Evolutionary conservation across 1,140 invertebrate species (phyloP), one percentile per base, ranked within the genome.

Genomic region (Trichonephila clavipes): DNA sequence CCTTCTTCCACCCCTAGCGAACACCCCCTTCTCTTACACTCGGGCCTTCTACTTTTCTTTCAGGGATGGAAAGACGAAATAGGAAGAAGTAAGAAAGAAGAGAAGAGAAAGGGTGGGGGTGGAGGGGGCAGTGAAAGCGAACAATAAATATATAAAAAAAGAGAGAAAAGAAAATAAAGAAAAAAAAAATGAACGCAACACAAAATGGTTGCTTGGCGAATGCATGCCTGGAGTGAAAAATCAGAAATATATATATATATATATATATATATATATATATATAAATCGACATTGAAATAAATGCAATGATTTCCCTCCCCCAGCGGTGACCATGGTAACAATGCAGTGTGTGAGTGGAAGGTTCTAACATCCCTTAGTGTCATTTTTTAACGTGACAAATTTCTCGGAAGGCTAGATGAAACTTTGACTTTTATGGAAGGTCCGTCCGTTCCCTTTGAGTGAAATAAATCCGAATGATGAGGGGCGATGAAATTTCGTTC

Each of bases 121-220:
- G 28, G 72, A 19, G 24, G 34, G 24, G 72, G 28, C 16, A 77
- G 72, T 77, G 72, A 34, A 77, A 77, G 72, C 72, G 72, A 77
- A 77, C 72, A 77, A 77, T 77, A 77, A 77, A 77, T 77, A 77
- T 34, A 77, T 40, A 77, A 77, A 77, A 77, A 77, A 77, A 18
- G 6, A 24, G 72, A 18, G 62, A 90, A 34, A 90, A 24, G 62
- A 61, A 61, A 59, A 1, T 1, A 40, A 40, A 58, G 58, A 51
- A 85, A 28, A 58, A 19, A 64, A 77, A 58, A 59, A 77, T 14
- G n/a, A 34, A 87, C n/a, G 82, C 91, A 72, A 92, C 91, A 92
- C 91, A 92, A 92, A 92, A 92, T 92, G 91, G 91, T 92, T 92
- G 91, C 91, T 92, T 92, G 64, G 91, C 69, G 85, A 92, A 92